phyloP scores from a whole-genome alignment of 2,888 invertebrate species.

The Phania funesta region DNA sequence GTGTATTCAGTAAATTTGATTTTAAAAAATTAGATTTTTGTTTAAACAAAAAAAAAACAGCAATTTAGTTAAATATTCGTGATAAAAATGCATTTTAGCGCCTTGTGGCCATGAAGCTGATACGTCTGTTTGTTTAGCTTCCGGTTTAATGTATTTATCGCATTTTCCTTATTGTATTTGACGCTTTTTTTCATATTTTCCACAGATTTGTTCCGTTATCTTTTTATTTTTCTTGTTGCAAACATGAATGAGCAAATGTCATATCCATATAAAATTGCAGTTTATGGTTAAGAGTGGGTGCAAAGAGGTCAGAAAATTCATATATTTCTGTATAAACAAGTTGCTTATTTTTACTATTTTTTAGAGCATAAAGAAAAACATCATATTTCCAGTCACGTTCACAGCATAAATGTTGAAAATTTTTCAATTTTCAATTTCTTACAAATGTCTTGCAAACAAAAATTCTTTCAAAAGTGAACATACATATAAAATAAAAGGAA shows the following conservation, averaged over 20 bases:
- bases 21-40: slow-evolving; percentile 33
- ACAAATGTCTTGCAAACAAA: slow-evolving; percentile 62
- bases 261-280: slow-evolving; percentile 60
- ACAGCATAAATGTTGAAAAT: slow-evolving; percentile 74
- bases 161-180: slow-evolving; percentile 53
- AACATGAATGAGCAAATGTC: slow-evolving; percentile 62
- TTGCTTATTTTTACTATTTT: slow-evolving; percentile 12
- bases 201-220: slow-evolving; percentile 20
- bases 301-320: slow-evolving; percentile 24
- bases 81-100: background rate
- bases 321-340: slow-evolving; percentile 48
- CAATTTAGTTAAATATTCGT: background rate
- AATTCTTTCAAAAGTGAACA: background rate
- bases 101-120: slow-evolving; percentile 7
- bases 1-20: background rate
- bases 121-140: slow-evolving; percentile 51
- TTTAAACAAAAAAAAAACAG: background rate
- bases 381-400: slow-evolving; percentile 77
- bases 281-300: slow-evolving; percentile 40
- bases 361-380: slow-evolving; percentile 66
- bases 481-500: slow-evolving; percentile 13
- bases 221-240: background rate
- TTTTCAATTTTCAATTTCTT: slow-evolving; percentile 67
- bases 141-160: slow-evolving; percentile 55
- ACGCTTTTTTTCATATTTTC: slow-evolving; percentile 37